Conservation (phyloP, 1,140 invertebrate species). For the Temnothorax curvispinosus region DNA sequence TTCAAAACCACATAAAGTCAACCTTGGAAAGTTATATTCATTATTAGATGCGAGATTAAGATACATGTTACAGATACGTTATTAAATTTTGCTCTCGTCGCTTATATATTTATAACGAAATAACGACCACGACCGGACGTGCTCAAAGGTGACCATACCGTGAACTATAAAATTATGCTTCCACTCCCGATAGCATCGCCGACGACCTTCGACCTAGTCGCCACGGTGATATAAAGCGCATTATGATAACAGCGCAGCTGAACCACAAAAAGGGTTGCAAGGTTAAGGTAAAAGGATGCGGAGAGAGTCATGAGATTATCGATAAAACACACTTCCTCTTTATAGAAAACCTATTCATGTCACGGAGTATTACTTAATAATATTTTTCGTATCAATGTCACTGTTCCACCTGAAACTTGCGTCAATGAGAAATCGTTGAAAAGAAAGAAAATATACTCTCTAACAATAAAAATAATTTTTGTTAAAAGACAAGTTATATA, state of each 20-base stretch:
- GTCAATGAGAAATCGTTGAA: neutral
- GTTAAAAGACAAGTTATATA: neutral
- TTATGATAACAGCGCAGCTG: conserved; percentile 34
- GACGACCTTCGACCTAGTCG: conserved; percentile 46
- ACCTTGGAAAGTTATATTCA: neutral
- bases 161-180: conserved; percentile 50
- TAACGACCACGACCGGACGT: neutral
- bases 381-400: conserved; percentile 14
- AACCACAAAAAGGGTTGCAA: conserved; percentile 31
- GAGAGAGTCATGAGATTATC: conserved; percentile 24
- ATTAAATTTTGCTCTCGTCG: conserved; percentile 5
- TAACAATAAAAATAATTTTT: neutral
- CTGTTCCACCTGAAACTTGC: neutral
- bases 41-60: neutral
- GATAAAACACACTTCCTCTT: conserved; percentile 31
- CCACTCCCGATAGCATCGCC: conserved; percentile 41
- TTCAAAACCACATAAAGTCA: neutral
- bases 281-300: conserved; percentile 5
- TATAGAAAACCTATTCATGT: neutral
- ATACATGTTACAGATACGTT: neutral
- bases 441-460: neutral
- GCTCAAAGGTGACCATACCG: conserved; percentile 39
- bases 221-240: conserved; percentile 25
- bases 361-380: conserved; percentile 9
- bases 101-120: conserved; percentile 28